phyloP scores from a whole-genome alignment of 2,888 invertebrate genomes.

The Coecobrya sp. region DNA sequence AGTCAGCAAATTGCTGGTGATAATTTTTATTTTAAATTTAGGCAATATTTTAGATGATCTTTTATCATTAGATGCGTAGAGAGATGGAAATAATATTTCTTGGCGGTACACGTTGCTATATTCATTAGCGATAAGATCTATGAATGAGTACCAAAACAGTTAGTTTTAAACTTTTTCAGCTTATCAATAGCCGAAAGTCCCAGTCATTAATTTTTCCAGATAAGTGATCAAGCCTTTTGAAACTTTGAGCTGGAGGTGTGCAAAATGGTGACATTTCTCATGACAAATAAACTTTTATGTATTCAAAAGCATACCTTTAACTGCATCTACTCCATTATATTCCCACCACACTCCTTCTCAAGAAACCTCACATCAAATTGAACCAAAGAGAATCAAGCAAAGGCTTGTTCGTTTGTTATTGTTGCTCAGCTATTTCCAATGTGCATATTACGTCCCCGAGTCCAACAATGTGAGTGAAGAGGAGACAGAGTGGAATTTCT shows the following conservation, averaged over 20 bases:
- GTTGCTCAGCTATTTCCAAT: background rate
- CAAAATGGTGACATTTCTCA: background rate
- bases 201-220: background rate
- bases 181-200: background rate
- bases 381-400: background rate
- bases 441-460: background rate
- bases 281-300: background rate
- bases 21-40: background rate
- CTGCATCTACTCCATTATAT: background rate
- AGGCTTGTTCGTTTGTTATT: background rate
- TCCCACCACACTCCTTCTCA: too few species aligned
- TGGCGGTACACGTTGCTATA: background rate
- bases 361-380: background rate
- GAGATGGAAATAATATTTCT: background rate
- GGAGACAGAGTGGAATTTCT: conserved; percentile 17
- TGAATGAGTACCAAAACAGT: too few species aligned
- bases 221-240: background rate
- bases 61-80: background rate
- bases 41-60: background rate
- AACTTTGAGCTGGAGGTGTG: too few species aligned
- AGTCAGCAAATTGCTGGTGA: background rate
- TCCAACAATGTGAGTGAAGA: background rate
- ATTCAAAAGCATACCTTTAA: background rate
- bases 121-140: too few species aligned
- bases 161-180: background rate